Base-by-base conservation (phyloP, 2,797 vertebrate genomes). In the Amblyopsis hoosieri region DNA sequence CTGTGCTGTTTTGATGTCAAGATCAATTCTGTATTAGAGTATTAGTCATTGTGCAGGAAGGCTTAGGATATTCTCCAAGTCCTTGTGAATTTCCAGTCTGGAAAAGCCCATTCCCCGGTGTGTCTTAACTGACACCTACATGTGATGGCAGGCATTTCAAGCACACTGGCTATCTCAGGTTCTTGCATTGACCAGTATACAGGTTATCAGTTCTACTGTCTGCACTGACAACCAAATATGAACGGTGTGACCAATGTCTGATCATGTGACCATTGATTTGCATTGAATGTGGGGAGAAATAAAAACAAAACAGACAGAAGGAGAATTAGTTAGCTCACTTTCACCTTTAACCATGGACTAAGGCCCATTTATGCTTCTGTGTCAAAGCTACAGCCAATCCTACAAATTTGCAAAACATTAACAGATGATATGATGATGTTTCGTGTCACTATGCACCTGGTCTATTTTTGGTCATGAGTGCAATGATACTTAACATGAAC, bases 11-110 rank as follows among this genome's bases (percentile, higher is more conserved):
- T 68, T 70, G 66, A 79, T 68, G 61, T 75, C 56, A 72, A 63
- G 62, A 88, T 82, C 80, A 78, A 83, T 87, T 76, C 64, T 60
- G 52, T 63, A 57, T 31, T 87, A 84, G 71, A 83, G 80, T 75
- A 81, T 82, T 85, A 76, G 67, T 69, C 60, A 59, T 85, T 78
- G 72, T 74, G 79, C 79, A 83, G 76, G 68, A 72, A 71, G 74
- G 62, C 61, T 78, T 82, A 82, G 80, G 79, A 80, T 86, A 85
- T 88, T 64, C 81, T 74, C 60, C 71, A 84, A 89, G 89, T 86
- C 87, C 82, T 81, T 82, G 77, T 80, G 78, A 66, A 79, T 68
- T 82, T 65, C 64, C 33, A 48, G 80, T 87, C 79, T 80, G 66
- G 75, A 83, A 53, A 72, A 73, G 57, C 58, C 46, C 59, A 15